Evolutionary conservation across 2,888 invertebrate genomes (phyloP), one percentile per base, ranked within the genome.

Genomic region (Cancer borealis): DNA sequence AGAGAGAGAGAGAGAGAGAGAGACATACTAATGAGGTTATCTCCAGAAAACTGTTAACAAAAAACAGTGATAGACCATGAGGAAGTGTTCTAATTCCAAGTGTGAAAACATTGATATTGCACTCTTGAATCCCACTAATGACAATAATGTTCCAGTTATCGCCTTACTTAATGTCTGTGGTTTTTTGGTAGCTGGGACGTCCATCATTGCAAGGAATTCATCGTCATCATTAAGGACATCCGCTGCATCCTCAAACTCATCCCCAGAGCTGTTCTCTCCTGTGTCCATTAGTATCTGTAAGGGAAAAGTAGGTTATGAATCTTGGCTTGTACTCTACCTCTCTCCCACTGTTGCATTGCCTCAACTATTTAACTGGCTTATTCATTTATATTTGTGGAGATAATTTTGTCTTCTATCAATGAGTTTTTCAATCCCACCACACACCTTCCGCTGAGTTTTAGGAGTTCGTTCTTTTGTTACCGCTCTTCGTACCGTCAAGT

Each of bases 171-270:
- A 97, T 95, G 98, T 98, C 96, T 98, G 98, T 95, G 98, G 97
- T 96, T 98, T 97, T 96, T 97, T 98, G 45, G 97, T 97, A 92
- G 97, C 97, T 92, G 98, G 97, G 95, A 98, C 97, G 96, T 98
- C 98, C 30, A 98, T 97, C 95, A 95, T 94, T 17, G 87, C 94
- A 92, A 96, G 93, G 96, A 98, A 98, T 97, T 98, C 98, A 96
- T 99, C 98, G 96, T 99, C 99, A 96, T 99, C 98, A 73, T 98
- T 98, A 96, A 98, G 98, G 92, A 97, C 97, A 96, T 98, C 99
- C 0, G 98, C 97, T 0, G 98, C 98, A 96, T 98, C 98, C 96
- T 98, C 98, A 96, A 98, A 98, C 96, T 99, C 99, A 96, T 98
- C 96, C 49, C 96, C 96, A 26, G 96, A 96, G 90, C 96, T 96